Evolutionary conservation across 1,140 invertebrate genomes (phyloP).

Genomic region (Geopemphigus sp.): DNA sequence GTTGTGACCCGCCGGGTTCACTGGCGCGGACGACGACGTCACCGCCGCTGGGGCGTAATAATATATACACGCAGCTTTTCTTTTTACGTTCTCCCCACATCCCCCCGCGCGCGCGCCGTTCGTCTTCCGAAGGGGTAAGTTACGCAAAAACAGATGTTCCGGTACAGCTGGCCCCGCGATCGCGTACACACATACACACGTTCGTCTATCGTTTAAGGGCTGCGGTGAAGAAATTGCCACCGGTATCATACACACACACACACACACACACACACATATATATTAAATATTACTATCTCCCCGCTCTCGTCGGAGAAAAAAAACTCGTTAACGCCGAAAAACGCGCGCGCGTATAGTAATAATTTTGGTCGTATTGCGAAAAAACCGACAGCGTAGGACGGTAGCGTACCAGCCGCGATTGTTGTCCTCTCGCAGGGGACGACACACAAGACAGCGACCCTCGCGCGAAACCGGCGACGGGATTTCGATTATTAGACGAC

Average conservation of each 20-base stretch:
- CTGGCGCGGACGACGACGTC: neutral
- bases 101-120: neutral
- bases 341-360: neutral
- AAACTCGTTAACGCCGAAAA: conserved; percentile 29
- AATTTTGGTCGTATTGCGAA: conserved; percentile 28
- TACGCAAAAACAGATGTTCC: conserved; percentile 49
- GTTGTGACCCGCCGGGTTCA: too few relatives aligned
- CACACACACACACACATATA: neutral
- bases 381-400: neutral
- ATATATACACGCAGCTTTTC: conserved; percentile 29
- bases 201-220: conserved; percentile 6
- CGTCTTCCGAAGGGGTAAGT: conserved; percentile 47
- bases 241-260: neutral
- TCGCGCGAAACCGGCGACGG: conserved; percentile 19
- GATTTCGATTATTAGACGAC: conserved; percentile 27
- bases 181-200: neutral
- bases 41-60: conserved; percentile 12
- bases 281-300: too few relatives aligned
- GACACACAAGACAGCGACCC: neutral
- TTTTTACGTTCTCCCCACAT: conserved; percentile 13
- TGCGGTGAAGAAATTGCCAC: conserved; percentile 47
- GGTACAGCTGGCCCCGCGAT: conserved; percentile 15
- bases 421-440: conserved; percentile 1
- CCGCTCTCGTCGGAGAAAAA: too few relatives aligned
- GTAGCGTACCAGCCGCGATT: neutral